Percentiles rank a stretch among this genome's conserved stretches.
Conservation (phyloP, 1,140 invertebrate species). For the Globodera rostochiensis region DNA sequence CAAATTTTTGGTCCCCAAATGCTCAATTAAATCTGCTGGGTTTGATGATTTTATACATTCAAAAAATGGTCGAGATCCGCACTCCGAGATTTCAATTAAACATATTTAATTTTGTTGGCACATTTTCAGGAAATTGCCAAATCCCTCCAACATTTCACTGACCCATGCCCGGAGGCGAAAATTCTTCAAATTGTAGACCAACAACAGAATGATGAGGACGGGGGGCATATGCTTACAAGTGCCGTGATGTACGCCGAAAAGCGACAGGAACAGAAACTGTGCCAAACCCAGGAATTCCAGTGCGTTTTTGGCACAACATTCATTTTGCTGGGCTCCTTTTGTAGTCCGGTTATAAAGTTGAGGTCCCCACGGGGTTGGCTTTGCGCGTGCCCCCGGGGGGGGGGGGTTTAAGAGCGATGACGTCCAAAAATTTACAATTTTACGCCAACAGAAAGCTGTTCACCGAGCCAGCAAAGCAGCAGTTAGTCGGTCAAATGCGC, state of each 20-base stretch:
- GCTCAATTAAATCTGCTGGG: too few species aligned
- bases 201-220: conserved; percentile 31
- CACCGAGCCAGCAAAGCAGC: conserved; percentile 34
- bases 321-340: too few species aligned
- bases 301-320: conserved; percentile 23
- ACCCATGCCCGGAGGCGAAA: conserved; percentile 49
- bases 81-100: too few species aligned
- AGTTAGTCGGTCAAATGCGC: conserved; percentile 51
- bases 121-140: conserved; percentile 51
- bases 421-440: too few species aligned
- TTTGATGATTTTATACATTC: too few species aligned
- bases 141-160: conserved; percentile 54
- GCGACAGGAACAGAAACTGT: conserved; percentile 54
- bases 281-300: conserved; percentile 59
- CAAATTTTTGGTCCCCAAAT: not conserved
- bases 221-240: conserved; percentile 35
- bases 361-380: too few species aligned
- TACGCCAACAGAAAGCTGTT: conserved; percentile 53
- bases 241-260: conserved; percentile 60
- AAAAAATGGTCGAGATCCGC: too few species aligned
- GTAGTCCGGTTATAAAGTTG: too few species aligned
- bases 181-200: conserved; percentile 55
- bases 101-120: too few species aligned
- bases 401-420: too few species aligned
- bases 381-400: too few species aligned